Evolutionary conservation across 2,113 vertebrate species (phyloP).

Genomic region (Bufo bufo): DNA sequence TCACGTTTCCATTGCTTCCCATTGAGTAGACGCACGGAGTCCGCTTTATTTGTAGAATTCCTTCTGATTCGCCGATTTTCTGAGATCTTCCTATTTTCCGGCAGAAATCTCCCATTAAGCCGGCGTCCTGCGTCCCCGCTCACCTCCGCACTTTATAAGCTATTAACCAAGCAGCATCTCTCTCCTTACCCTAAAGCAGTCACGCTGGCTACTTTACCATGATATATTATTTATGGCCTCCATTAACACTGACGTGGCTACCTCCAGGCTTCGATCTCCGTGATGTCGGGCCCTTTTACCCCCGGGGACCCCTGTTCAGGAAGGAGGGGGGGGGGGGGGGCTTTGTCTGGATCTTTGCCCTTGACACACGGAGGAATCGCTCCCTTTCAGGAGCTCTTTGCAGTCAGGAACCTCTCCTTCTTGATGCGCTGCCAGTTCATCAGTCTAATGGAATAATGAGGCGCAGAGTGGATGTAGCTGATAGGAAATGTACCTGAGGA

Average conservation of each 20-base stretch:
- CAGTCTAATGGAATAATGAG: conserved; percentile 60
- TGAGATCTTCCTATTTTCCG: not conserved
- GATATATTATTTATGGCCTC: conserved; percentile 38
- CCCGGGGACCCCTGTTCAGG: not conserved
- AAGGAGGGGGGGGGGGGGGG: not conserved
- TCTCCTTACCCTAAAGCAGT: conserved; percentile 6
- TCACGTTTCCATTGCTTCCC: not conserved
- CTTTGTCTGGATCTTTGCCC: not conserved
- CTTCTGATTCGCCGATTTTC: not conserved
- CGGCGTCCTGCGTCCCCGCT: not conserved
- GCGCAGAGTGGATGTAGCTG: conserved; percentile 51
- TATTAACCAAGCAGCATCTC: conserved; percentile 19
- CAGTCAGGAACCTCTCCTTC: not conserved
- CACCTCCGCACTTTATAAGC: conserved; percentile 10
- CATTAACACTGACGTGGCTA: conserved; percentile 22
- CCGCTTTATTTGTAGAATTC: not conserved
- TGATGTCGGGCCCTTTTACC: not conserved
- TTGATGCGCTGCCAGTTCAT: conserved; percentile 61
- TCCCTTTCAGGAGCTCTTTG: not conserved
- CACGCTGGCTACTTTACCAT: conserved; percentile 26
- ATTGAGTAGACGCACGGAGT: not conserved
- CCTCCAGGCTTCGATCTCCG: not conserved
- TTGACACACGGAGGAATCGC: not conserved
- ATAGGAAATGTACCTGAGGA: conserved; percentile 61
- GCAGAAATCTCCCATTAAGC: not conserved